A percentile compares a stretch with the other conserved stretches of the same genome.
phyloP scores from a whole-genome alignment of 2,113 vertebrate genomes.

The Agapornis roseicollis region DNA sequence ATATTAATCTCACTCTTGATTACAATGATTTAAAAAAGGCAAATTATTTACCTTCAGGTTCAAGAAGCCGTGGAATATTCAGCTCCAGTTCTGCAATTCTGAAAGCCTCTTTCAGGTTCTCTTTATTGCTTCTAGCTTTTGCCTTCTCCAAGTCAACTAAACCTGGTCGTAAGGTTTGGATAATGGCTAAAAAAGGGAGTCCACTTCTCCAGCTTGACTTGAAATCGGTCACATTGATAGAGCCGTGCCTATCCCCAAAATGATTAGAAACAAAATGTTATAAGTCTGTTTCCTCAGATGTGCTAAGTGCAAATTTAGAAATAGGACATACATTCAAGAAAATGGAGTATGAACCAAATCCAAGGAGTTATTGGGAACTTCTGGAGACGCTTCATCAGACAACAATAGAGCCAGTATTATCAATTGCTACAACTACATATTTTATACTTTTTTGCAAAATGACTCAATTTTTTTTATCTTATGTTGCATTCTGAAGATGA shows the following conservation, averaged over 20 bases:
- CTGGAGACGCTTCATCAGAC: not conserved
- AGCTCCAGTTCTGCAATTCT: conserved; percentile 85
- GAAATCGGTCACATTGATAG: conserved; percentile 88
- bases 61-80: conserved; percentile 87
- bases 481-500: not conserved
- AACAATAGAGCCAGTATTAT: not conserved
- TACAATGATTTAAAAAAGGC: not conserved
- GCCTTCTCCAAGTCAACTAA: conserved; percentile 84
- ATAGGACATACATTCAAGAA: not conserved
- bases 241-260: conserved; percentile 74
- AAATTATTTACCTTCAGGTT: conserved; percentile 83
- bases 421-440: fast-evolving
- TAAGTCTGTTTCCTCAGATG: not conserved
- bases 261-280: not conserved
- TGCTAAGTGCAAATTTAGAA: not conserved
- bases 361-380: not conserved
- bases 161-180: conserved; percentile 84
- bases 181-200: conserved; percentile 88
- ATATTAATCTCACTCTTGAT: not conserved
- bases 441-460: not conserved
- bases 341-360: not conserved
- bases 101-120: conserved; percentile 93
- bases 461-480: not conserved
- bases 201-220: conserved; percentile 93
- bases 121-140: conserved; percentile 82